Percentiles rank a stretch among this genome's conserved stretches.
Conservation (phyloP, 2,888 invertebrate species). For the Hydrotaea cyrtoneurina region DNA sequence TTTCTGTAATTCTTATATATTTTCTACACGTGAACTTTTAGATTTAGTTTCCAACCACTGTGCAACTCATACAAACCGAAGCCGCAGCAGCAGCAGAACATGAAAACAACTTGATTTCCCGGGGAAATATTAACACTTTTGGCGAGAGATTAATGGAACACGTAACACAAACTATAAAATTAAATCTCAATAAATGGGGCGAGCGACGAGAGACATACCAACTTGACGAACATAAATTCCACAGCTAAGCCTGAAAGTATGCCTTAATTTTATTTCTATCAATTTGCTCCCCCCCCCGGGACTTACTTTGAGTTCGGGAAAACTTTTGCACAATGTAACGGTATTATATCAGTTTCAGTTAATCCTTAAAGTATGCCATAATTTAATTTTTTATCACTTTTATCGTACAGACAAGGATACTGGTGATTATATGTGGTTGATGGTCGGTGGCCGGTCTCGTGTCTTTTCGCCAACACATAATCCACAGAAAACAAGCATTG, state of each 20-base stretch:
- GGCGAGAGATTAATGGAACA: constrained; percentile 14
- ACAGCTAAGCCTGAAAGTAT: constrained; percentile 1
- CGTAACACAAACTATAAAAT: constrained; percentile 53
- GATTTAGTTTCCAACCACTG: neutral
- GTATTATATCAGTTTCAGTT: constrained; percentile 9
- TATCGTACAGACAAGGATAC: neutral
- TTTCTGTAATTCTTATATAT: no score
- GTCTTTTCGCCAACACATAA: neutral
- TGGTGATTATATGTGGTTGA: neutral
- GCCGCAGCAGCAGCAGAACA: constrained; percentile 10
- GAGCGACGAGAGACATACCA: constrained; percentile 29
- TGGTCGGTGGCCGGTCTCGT: neutral
- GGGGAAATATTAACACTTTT: constrained; percentile 56
- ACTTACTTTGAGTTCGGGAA: neutral
- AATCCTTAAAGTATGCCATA: constrained; percentile 38
- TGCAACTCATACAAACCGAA: neutral
- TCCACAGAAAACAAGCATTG: neutral
- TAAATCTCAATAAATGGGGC: constrained; percentile 57
- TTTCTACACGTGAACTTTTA: no score
- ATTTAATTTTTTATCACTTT: neutral
- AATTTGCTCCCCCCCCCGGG: neutral
- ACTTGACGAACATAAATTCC: neutral
- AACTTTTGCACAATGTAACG: neutral
- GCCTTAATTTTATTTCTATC: neutral
- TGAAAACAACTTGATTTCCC: constrained; percentile 54